Percentiles rank a stretch among this genome's conserved stretches.
These are phyloP conservation scores for Nyleta sp. DNA, from an alignment of 2,888 invertebrate species.

Conservation along the genomic window DNA sequence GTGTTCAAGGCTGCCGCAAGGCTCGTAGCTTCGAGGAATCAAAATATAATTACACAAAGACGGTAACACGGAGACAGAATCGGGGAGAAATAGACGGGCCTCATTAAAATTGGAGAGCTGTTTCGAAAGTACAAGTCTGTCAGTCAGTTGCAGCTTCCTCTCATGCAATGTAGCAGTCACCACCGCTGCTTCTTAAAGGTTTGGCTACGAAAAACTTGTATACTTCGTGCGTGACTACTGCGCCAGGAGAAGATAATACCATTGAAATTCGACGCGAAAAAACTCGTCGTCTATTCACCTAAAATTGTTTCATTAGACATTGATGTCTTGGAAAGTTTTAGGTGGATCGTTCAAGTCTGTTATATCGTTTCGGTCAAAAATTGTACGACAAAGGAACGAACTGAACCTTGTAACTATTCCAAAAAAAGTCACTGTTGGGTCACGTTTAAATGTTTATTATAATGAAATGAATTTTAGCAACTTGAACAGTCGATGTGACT, in stretches of 20 bases:
- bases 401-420: too few relatives aligned
- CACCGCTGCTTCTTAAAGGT: conserved; percentile 71
- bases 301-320: conserved; percentile 37
- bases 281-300: conserved; percentile 4
- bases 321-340: too few relatives aligned
- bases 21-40: conserved; percentile 67
- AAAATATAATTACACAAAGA: conserved; percentile 71
- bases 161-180: conserved; percentile 63
- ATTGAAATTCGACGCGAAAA: conserved; percentile 27
- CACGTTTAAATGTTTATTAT: too few relatives aligned
- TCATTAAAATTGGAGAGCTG: conserved; percentile 82
- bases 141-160: conserved; percentile 79
- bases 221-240: conserved; percentile 53
- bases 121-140: conserved; percentile 80
- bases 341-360: too few relatives aligned
- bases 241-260: conserved; percentile 41
- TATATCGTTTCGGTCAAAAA: too few relatives aligned
- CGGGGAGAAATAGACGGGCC: conserved; percentile 79
- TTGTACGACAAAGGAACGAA: too few relatives aligned
- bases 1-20: conserved; percentile 68
- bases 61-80: conserved; percentile 78
- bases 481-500: too few relatives aligned
- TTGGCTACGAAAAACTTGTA: conserved; percentile 61
- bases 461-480: too few relatives aligned
- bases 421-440: too few relatives aligned